Base-by-base conservation (phyloP, 2,113 vertebrate genomes). In the Syngnathus typhle region DNA sequence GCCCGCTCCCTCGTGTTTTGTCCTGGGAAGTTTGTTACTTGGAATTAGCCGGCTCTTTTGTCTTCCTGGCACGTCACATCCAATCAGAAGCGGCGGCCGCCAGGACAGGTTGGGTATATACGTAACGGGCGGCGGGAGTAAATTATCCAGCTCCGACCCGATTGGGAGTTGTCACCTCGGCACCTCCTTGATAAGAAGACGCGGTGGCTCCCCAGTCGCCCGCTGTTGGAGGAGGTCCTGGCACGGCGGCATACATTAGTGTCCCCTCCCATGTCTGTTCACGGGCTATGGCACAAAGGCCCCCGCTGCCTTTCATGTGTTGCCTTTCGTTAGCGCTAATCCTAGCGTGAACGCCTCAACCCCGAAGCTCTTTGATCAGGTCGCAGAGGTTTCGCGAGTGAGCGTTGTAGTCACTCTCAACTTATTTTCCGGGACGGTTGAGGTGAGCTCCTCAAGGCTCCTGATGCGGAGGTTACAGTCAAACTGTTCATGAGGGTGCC, bases 41-140 rank as follows among this genome's bases (percentile, higher is more conserved):
- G 92, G 91, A 95, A 96, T 97, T 95, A 96, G 89, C 91, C 84
- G 80, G 89, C 92, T 95, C 95, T 95, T 96, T 96, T 94, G 95
- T 98, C 95, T 96, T 90, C 89, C 89, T 89, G 89, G 91, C 84
- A 80, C 93, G 95, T 94, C 95, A 95, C 88, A 85, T 88, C 90
- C 91, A 94, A 96, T 97, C 93, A 95, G 91, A 91, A 90, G 79
- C 86, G 91, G 89, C 90, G 71, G 78, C 86, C 82, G 82, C 87
- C 76, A 77, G 85, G 82, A 86, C 81, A 85, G 76, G 78, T 84
- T 92, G 91, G 91, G 93, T 92, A 92, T 92, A 92, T 46, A 62
- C 93, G 92, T 91, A 93, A 94, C 90, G 89, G 89, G 13, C 89
- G 84, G 88, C 90, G 87, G 91, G 90, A 93, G 94, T 93, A 91